phyloP scores from a whole-genome alignment of 37 sponge, comb jelly and placozoan species.

The Spongilla lacustris region DNA sequence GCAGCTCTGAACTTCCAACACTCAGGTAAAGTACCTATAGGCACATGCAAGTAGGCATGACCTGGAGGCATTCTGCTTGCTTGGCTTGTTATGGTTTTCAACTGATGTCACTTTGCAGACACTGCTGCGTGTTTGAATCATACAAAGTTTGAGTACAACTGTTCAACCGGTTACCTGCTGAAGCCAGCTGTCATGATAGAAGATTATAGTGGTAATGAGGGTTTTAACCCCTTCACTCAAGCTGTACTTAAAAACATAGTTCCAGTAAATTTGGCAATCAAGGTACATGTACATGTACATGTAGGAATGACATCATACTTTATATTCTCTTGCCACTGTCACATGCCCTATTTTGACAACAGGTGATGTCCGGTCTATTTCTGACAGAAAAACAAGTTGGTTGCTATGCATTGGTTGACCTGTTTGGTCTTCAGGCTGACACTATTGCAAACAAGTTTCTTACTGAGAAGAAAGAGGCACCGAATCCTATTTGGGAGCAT shows the following conservation, averaged over 20 bases:
- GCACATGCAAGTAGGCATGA: not conserved
- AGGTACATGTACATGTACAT: too few relatives aligned
- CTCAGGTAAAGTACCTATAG: not conserved
- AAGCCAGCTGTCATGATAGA: constrained; percentile 49
- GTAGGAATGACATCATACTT: too few relatives aligned
- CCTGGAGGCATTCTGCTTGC: too few relatives aligned
- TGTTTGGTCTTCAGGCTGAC: constrained; percentile 81
- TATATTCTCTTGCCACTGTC: too few relatives aligned
- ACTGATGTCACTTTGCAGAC: not conserved
- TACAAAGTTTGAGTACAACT: constrained; percentile 55
- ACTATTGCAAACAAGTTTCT: constrained; percentile 47
- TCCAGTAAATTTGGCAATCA: constrained; percentile 28
- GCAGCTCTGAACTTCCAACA: constrained; percentile 73
- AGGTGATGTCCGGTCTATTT: constrained; percentile 86
- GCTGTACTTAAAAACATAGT: constrained; percentile 27
- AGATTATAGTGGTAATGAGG: too few relatives aligned
- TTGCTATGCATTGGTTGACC: constrained; percentile 47
- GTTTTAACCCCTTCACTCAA: constrained; percentile 41
- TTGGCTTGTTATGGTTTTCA: too few relatives aligned
- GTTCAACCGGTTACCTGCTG: constrained; percentile 49
- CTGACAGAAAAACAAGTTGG: constrained; percentile 39
- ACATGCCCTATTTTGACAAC: not conserved
- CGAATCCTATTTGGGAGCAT: constrained; percentile 53
- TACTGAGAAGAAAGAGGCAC: constrained; percentile 27
- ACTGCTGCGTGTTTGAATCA: constrained; percentile 25